Conservation (phyloP, 2,888 invertebrate genomes). For the Myopa testacea region DNA sequence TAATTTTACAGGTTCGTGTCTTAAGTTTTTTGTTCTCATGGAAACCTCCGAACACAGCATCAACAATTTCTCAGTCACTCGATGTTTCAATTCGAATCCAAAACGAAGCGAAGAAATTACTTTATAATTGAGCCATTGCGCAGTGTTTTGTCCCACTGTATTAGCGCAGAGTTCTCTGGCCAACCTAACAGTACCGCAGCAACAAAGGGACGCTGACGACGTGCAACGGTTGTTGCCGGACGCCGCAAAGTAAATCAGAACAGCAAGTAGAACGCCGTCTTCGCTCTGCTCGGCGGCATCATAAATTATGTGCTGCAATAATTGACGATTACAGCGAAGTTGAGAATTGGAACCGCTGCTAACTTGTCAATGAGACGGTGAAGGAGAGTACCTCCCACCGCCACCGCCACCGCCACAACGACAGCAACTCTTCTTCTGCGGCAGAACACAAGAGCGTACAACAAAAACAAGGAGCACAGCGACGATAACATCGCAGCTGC, state of each 20-base stretch:
- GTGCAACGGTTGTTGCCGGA: conserved; percentile 8
- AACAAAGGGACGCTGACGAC: not conserved
- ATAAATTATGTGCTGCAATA: conserved; percentile 50
- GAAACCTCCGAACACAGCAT: no score
- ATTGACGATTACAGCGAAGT: conserved; percentile 51
- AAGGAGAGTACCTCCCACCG: conserved; percentile 44
- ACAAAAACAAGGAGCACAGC: conserved; percentile 11
- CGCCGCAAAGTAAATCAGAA: not conserved
- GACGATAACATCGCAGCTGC: conserved; percentile 25
- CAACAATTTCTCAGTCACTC: no score
- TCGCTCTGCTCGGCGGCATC: conserved; percentile 45
- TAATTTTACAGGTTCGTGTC: not conserved
- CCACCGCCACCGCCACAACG: conserved; percentile 37
- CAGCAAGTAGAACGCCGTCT: conserved; percentile 13
- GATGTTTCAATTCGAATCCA: no score
- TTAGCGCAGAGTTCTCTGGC: no score
- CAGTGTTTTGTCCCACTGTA: not conserved
- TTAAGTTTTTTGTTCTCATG: conserved; percentile 13
- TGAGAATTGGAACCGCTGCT: conserved; percentile 42
- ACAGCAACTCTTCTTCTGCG: conserved; percentile 19
- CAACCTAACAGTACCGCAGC: not conserved
- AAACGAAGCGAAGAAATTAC: no score
- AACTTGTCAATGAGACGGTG: conserved; percentile 41
- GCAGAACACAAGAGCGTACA: conserved; percentile 6
- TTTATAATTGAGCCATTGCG: no score